These are phyloP conservation scores for Pelobates cultripes DNA, from an alignment of 2,797 vertebrate genomes.

Conservation along the genomic window DNA sequence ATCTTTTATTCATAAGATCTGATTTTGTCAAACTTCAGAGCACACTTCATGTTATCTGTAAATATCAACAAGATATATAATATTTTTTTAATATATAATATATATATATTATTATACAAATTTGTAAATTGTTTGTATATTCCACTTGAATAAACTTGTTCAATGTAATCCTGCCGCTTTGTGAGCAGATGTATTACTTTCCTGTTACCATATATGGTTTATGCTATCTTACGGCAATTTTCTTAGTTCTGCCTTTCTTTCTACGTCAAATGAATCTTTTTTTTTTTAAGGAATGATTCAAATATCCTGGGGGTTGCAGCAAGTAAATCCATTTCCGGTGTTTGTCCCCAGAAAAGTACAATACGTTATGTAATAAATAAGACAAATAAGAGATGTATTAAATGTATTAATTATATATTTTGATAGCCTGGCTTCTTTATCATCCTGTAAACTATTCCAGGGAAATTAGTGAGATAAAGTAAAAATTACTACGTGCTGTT, in stretches of 20 bases:
- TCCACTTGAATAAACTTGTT: background rate
- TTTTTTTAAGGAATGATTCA: conserved; percentile 14
- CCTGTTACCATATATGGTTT: conserved; percentile 32
- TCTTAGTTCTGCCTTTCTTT: background rate
- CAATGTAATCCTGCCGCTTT: background rate
- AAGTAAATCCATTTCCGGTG: conserved; percentile 29
- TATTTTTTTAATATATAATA: too few species aligned
- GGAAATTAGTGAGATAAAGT: too few species aligned
- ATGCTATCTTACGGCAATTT: background rate
- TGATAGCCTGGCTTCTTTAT: too few species aligned
- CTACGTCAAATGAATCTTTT: conserved; percentile 7
- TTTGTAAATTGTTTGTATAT: background rate
- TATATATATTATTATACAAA: background rate
- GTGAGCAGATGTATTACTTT: background rate
- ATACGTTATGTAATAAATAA: background rate
- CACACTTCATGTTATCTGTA: too few species aligned
- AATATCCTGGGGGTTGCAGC: conserved; percentile 34
- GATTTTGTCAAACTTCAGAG: too few species aligned
- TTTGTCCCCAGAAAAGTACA: conserved; percentile 5
- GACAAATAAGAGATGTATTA: conserved; percentile 11
- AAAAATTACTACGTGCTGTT: too few species aligned
- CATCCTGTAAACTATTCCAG: too few species aligned
- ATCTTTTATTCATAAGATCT: too few species aligned
- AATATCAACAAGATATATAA: too few species aligned
- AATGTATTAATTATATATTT: too few species aligned